A percentile compares a stretch with the other conserved stretches of the same genome.
These are phyloP conservation scores for Lapara coniferarum DNA, from an alignment of 2,888 invertebrate genomes.

Conservation along the genomic window DNA sequence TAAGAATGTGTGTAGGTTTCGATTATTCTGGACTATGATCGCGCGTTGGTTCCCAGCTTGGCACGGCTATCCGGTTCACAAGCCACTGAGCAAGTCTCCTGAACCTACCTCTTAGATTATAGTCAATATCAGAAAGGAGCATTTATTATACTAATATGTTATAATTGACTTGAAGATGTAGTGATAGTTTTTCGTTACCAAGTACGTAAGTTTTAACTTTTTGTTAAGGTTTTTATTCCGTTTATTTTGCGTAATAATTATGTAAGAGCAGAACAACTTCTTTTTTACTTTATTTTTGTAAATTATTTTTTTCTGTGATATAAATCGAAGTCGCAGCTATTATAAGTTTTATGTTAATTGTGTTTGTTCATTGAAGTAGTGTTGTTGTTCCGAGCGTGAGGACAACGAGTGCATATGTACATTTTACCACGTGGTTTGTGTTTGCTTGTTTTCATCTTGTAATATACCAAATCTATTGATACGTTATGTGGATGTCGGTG, in stretches of 20 bases:
- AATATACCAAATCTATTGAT: constrained; percentile 1
- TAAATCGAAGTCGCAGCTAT: constrained; percentile 46
- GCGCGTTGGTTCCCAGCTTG: constrained; percentile 13
- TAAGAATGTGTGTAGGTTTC: no score
- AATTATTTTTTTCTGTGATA: constrained; percentile 65
- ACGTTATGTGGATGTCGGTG: not conserved
- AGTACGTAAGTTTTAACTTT: constrained; percentile 60
- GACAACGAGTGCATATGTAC: not conserved
- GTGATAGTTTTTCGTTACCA: constrained; percentile 80
- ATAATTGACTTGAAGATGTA: constrained; percentile 55
- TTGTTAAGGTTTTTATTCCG: constrained; percentile 55
- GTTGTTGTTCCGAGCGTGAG: constrained; percentile 28
- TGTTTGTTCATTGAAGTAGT: constrained; percentile 42
- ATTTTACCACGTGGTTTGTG: not conserved
- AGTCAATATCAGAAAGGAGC: constrained; percentile 60
- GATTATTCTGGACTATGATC: no score
- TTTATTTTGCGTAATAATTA: constrained; percentile 41
- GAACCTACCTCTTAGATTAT: constrained; percentile 59
- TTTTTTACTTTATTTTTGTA: constrained; percentile 47
- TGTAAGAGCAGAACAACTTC: constrained; percentile 34
- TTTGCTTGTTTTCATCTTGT: not conserved
- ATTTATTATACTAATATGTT: constrained; percentile 62
- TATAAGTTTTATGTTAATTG: constrained; percentile 44
- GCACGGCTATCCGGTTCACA: not conserved
- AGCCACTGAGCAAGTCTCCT: constrained; percentile 41